Evolutionary conservation across 2,113 vertebrate genomes (phyloP), one percentile per base, ranked within the genome.

Genomic region (Psilopogon haemacephalus): DNA sequence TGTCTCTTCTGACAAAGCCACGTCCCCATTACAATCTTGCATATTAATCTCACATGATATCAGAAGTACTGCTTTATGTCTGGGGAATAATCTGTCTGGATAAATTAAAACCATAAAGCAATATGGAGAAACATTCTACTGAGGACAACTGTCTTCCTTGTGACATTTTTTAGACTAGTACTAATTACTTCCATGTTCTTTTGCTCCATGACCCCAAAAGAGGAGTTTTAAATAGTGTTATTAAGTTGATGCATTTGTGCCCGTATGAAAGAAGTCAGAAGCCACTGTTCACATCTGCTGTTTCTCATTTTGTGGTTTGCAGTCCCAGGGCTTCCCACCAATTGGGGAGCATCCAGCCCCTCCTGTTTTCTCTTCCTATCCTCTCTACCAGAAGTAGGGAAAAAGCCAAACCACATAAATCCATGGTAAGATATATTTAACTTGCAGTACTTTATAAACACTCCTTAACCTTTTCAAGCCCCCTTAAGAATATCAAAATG

Each of bases 191-290:
- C 64, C 12, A 1, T 9, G 27, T 76, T 90, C 46, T 77, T 85
- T 91, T 85, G 20, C 79, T 74, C 42, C 35, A 24, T 13, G 35
- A 72, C 71, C 59, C 55, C 72, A 91, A 56, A 93, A 79, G 48
- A 92, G 28, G 56, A 58, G 42, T 73, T 91, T 89, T 44, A 91
- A 91, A 73, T 55, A 0, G 92, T 58, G 62, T 89, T 90, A 80
- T 75, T 83, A 84, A 84, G 28, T 76, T 84, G 70, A 79, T 82
- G 89, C 48, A 90, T 94, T 91, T 92, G 50, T 86, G 71, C 33
- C 90, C 40, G 37, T 59, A 88, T 1, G 23, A 71, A 62, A 76
- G 82, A 89, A 96, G 86, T 82, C 79, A 94, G 71, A 95, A 97
- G 94, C 74, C 81, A 95, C 60, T 40, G 73, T 77, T 86, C 76